Conservation (phyloP, 2,888 invertebrate genomes). For the Leptopilina myrica region DNA sequence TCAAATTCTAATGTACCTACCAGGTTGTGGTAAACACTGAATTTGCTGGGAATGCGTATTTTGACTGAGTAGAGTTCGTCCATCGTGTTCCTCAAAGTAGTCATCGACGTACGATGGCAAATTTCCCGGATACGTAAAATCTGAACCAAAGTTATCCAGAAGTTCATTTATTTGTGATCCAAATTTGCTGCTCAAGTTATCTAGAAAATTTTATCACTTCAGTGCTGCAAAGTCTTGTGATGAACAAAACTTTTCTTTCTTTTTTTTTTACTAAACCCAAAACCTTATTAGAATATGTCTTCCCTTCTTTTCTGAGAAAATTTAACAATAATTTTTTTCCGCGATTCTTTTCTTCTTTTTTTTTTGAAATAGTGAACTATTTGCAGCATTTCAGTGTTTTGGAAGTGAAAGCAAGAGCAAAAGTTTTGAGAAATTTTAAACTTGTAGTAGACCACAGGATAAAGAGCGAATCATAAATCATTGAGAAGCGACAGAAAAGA, state of each 20-base stretch:
- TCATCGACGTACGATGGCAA: slow-evolving; percentile 85
- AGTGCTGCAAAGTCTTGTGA: slow-evolving; percentile 53
- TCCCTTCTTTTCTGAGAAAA: slow-evolving; percentile 40
- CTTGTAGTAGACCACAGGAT: not conserved
- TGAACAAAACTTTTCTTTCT: not conserved
- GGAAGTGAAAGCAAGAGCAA: slow-evolving; percentile 25
- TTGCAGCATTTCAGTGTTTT: slow-evolving; percentile 54
- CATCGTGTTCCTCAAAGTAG: slow-evolving; percentile 83
- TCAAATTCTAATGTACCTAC: slow-evolving; percentile 71
- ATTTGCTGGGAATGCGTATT: slow-evolving; percentile 75
- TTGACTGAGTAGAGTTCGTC: slow-evolving; percentile 65
- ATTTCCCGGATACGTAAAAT: slow-evolving; percentile 84
- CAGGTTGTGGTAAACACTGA: slow-evolving; percentile 90
- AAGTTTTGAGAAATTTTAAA: not conserved
- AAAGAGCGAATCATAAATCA: not conserved
- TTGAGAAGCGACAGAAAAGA: not conserved
- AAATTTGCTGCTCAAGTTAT: slow-evolving; percentile 85
- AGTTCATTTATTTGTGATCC: slow-evolving; percentile 84
- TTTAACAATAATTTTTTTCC: not conserved
- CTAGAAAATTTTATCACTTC: slow-evolving; percentile 76
- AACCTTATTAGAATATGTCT: slow-evolving; percentile 39
- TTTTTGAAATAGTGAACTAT: slow-evolving; percentile 12
- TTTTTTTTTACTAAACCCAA: not conserved
- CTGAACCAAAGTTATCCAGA: slow-evolving; percentile 84
- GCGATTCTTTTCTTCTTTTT: slow-evolving; percentile 25